These are phyloP conservation scores for Macroglossus sobrinus DNA, from an alignment of 2,113 vertebrate species.

Conservation along the genomic window DNA sequence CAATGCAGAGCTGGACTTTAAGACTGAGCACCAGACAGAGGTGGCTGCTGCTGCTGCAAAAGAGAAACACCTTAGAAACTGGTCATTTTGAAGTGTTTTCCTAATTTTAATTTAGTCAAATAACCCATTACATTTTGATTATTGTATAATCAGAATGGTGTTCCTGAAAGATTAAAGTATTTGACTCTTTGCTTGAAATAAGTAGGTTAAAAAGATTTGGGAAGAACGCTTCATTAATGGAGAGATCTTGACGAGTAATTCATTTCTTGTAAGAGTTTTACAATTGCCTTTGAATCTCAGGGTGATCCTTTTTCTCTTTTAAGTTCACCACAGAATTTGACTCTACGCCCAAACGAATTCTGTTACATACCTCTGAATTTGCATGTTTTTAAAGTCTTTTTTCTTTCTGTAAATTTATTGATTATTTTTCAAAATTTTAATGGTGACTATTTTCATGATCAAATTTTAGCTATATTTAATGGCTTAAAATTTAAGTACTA, in stretches of 20 bases:
- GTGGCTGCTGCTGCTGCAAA: not conserved
- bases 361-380: not conserved
- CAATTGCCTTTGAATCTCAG: not conserved
- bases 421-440: not conserved
- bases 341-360: not conserved
- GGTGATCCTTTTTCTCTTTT: not conserved
- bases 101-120: not conserved
- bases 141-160: not conserved
- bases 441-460: not conserved
- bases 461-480: not conserved
- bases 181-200: not conserved
- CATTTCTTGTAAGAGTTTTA: conserved; percentile 1
- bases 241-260: not conserved
- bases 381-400: not conserved
- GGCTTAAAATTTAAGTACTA: not conserved
- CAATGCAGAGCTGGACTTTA: not conserved
- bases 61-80: not conserved
- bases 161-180: not conserved
- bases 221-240: not conserved
- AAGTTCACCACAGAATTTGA: not conserved
- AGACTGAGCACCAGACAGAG: not conserved
- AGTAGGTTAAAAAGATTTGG: not conserved
- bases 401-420: not conserved
- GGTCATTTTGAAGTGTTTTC: not conserved
- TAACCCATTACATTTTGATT: not conserved